Conservation (phyloP, 1,140 invertebrate genomes). For the Parasteatoda tepidariorum region DNA sequence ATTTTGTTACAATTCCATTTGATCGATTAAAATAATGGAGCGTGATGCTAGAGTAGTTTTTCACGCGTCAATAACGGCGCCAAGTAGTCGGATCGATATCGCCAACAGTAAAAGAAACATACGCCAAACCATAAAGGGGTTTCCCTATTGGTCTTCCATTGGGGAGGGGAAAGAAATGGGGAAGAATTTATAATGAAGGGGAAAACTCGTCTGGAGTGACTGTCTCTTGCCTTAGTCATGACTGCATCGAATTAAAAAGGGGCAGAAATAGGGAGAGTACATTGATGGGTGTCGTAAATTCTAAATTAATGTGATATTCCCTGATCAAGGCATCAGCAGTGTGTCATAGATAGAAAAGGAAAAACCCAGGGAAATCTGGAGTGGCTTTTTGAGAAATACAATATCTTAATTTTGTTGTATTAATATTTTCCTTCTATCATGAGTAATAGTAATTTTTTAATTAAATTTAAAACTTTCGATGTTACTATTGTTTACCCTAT, state of each 20-base stretch:
- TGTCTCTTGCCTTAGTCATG: slow-evolving; percentile 21
- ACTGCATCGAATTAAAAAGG: neutral
- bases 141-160: slow-evolving; percentile 5
- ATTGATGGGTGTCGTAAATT: slow-evolving; percentile 12
- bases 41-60: neutral
- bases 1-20: slow-evolving; percentile 26
- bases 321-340: too few relatives aligned
- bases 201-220: slow-evolving; percentile 25
- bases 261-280: neutral
- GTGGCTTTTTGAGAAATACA: too few relatives aligned
- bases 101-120: neutral
- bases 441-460: too few relatives aligned
- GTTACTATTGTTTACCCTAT: too few relatives aligned
- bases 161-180: neutral
- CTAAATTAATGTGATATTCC: too few relatives aligned
- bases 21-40: slow-evolving; percentile 15
- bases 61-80: slow-evolving; percentile 41
- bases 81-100: slow-evolving; percentile 49
- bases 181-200: slow-evolving; percentile 23
- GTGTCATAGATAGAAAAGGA: too few relatives aligned
- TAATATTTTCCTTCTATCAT: too few relatives aligned
- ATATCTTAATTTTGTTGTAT: too few relatives aligned
- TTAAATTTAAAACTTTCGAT: too few relatives aligned
- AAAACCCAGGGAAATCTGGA: too few relatives aligned
- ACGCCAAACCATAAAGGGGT: slow-evolving; percentile 30